A percentile compares a stretch with the other conserved stretches of the same genome.
Evolutionary conservation across 2,888 invertebrate species (phyloP).

Genomic region (Malthinus seriepunctatus): DNA sequence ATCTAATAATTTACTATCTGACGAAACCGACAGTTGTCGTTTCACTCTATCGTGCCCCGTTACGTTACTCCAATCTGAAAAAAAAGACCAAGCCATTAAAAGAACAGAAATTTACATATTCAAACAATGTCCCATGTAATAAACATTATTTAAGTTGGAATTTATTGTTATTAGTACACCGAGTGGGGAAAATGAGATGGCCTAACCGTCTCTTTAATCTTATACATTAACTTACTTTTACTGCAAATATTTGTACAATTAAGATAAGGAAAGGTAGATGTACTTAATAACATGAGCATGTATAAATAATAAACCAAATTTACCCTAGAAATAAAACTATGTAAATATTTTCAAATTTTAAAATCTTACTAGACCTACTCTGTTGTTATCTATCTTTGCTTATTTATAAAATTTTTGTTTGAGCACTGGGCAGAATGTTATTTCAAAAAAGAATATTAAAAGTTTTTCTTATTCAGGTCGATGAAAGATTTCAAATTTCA

Average conservation of each 20-base stretch:
- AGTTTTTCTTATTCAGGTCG: too few relatives aligned
- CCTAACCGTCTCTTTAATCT: too few relatives aligned
- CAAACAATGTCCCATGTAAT: background rate
- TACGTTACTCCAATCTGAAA: constrained; percentile 77
- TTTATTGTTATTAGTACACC: background rate
- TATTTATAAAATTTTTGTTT: too few relatives aligned
- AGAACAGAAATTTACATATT: constrained; percentile 8
- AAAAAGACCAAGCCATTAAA: constrained; percentile 21
- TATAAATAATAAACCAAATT: constrained; percentile 1
- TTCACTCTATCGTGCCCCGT: constrained; percentile 83
- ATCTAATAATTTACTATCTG: constrained; percentile 89
- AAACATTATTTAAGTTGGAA: background rate
- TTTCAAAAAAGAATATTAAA: too few relatives aligned
- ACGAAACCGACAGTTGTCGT: constrained; percentile 88
- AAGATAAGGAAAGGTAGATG: constrained; percentile 1
- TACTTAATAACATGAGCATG: background rate
- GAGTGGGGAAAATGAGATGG: too few relatives aligned
- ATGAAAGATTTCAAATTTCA: too few relatives aligned
- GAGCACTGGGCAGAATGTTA: too few relatives aligned
- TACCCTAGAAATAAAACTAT: background rate
- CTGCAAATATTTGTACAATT: background rate
- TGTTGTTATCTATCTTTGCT: too few relatives aligned
- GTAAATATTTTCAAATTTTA: background rate
- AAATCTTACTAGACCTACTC: background rate
- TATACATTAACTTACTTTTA: background rate